These are phyloP conservation scores for Triops longicaudatus DNA, from an alignment of 1,140 invertebrate species.

Conservation along the genomic window DNA sequence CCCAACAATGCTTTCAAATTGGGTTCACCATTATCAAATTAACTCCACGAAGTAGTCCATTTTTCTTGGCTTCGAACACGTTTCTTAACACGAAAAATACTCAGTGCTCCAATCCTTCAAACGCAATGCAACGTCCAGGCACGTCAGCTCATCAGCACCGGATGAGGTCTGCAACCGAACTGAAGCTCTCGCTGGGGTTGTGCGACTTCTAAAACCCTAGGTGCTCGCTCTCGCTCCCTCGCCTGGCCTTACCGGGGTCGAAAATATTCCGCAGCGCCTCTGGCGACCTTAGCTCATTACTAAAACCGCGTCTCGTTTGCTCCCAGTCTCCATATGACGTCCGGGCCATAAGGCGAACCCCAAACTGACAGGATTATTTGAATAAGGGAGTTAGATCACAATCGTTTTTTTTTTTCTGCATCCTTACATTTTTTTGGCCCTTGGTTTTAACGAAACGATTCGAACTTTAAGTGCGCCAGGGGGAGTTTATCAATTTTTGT, in stretches of 20 bases:
- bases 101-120: background rate
- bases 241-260: no score
- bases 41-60: background rate
- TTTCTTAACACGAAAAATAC: background rate
- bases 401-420: background rate
- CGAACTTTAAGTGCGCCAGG: no score
- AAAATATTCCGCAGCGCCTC: background rate
- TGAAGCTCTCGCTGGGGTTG: background rate
- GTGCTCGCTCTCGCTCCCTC: background rate
- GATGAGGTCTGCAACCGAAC: background rate
- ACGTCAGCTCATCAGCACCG: no score
- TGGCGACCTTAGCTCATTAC: background rate
- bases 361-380: background rate
- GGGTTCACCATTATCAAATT: background rate
- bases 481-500: no score
- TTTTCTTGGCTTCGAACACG: background rate
- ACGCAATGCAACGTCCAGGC: background rate
- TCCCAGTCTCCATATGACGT: constrained; percentile 5
- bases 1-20: background rate
- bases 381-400: background rate
- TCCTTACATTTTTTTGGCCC: background rate
- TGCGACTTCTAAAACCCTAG: background rate
- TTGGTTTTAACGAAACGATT: background rate
- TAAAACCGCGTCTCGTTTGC: constrained; percentile 1
- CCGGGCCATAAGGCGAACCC: background rate